Evolutionary conservation across 2,888 invertebrate species (phyloP).

Genomic region (Caenorhabditis wallacei): DNA sequence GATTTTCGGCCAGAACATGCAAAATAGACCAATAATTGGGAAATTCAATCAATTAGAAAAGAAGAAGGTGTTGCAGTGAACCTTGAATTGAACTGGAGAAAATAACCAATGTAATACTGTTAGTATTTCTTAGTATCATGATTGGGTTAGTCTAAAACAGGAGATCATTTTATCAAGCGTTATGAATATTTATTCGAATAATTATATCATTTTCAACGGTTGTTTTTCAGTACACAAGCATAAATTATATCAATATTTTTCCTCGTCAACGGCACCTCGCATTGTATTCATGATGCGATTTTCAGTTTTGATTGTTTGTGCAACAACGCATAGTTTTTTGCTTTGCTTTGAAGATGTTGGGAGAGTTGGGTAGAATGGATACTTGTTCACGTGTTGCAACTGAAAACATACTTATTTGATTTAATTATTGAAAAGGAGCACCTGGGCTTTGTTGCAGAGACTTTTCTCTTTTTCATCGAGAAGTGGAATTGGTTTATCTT

Average conservation of each 20-base stretch:
- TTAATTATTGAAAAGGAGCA: neutral
- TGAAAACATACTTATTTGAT: slow-evolving; percentile 26
- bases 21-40: too few relatives aligned
- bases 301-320: slow-evolving; percentile 58
- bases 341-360: slow-evolving; percentile 79
- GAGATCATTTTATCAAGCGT: too few relatives aligned
- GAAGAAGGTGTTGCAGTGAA: too few relatives aligned
- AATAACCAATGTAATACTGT: too few relatives aligned
- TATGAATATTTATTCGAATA: too few relatives aligned
- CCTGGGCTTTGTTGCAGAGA: slow-evolving; percentile 73
- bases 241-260: slow-evolving; percentile 30
- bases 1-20: too few relatives aligned
- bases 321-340: slow-evolving; percentile 68
- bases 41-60: too few relatives aligned
- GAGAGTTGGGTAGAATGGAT: slow-evolving; percentile 77
- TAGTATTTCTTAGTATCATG: too few relatives aligned
- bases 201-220: neutral
- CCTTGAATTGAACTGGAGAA: too few relatives aligned
- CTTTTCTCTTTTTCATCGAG: slow-evolving; percentile 65
- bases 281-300: slow-evolving; percentile 62
- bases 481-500: slow-evolving; percentile 69
- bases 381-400: slow-evolving; percentile 76
- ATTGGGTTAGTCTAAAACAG: too few relatives aligned
- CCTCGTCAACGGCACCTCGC: slow-evolving; percentile 50
- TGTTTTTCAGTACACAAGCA: too few relatives aligned